Evolutionary conservation across 2,113 vertebrate species (phyloP), one percentile per base, ranked within the genome.

Genomic region (Pycnonotus jocosus): DNA sequence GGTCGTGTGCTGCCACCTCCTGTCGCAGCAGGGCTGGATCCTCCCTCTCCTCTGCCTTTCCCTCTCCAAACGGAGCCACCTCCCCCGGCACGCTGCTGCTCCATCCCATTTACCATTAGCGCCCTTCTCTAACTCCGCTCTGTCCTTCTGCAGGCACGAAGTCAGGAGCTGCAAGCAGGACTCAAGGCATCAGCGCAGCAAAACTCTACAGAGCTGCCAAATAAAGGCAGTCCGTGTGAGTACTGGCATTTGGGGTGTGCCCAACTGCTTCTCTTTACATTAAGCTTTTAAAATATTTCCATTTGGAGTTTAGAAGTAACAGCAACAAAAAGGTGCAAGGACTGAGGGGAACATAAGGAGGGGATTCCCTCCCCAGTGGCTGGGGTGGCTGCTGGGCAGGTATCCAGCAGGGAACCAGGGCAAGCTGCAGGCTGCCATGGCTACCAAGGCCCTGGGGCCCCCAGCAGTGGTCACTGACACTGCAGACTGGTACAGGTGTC

Each of bases 141-240:
- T 1, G 48, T 51, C 87, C 84, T 89, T 50, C 73, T 71, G 87
- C 27, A 76, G 48, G 53, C 65, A 48, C 4, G 6, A 81, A 51
- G 27, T 15, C 65, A 81, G 60, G 64, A 86, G 87, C 65, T 51
- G 90, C 87, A 11, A 2, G 71, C 45, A 30, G 69, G 37, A 78
- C 83, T 73, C 92, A 30, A 70, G 62, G 60, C 77, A 78, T 40
- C 72, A 57, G 78, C 85, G 56, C 56, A 74, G 78, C 81, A 71
- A 31, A 74, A 37, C 85, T 57, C 72, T 48, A 88, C 42, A 44
- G 57, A 80, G 88, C 92, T 95, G 92, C 71, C 93, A 94, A 85
- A 90, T 53, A 92, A 93, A 93, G 37, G 76, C 72, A 79, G 64
- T 9, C 64, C 4, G 3, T 0, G 1, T 44, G 27, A 88, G 76